phyloP scores from a whole-genome alignment of 2,797 vertebrate genomes.

The Emydoidea blandingii region DNA sequence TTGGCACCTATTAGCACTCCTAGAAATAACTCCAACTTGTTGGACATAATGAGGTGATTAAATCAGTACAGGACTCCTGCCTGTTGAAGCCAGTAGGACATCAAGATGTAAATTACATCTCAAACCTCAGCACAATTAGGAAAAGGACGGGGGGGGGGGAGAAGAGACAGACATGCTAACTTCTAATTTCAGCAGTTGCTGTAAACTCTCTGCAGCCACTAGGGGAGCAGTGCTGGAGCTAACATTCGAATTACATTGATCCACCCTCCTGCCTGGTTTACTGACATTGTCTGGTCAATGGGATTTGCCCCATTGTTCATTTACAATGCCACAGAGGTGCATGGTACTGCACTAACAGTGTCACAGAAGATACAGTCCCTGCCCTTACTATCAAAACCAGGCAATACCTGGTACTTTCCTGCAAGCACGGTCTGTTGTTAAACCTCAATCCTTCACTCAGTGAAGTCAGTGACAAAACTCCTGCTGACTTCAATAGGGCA shows the following conservation, averaged over 20 bases:
- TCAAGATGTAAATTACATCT: accelerated
- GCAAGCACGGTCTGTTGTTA: neutral
- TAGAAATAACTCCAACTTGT: constrained; percentile 61
- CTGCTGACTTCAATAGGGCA: accelerated
- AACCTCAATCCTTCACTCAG: neutral
- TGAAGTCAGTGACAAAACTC: neutral
- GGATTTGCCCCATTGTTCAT: neutral
- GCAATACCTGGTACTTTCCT: neutral
- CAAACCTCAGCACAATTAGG: constrained; percentile 13
- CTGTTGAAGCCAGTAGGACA: constrained; percentile 35
- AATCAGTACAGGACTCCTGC: constrained; percentile 59
- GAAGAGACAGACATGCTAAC: accelerated
- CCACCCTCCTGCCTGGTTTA: neutral
- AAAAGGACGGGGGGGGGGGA: neutral
- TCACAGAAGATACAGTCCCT: neutral
- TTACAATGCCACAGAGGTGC: neutral
- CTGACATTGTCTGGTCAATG: neutral
- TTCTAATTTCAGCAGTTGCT: neutral
- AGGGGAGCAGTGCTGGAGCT: neutral
- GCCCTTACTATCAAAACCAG: neutral
- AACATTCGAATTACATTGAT: accelerated
- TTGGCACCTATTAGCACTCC: constrained; percentile 51
- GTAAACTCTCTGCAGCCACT: neutral
- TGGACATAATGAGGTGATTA: constrained; percentile 68
- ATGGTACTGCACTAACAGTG: neutral